phyloP scores from a whole-genome alignment of 2,888 invertebrate species.

The Drosophila acutilabella region DNA sequence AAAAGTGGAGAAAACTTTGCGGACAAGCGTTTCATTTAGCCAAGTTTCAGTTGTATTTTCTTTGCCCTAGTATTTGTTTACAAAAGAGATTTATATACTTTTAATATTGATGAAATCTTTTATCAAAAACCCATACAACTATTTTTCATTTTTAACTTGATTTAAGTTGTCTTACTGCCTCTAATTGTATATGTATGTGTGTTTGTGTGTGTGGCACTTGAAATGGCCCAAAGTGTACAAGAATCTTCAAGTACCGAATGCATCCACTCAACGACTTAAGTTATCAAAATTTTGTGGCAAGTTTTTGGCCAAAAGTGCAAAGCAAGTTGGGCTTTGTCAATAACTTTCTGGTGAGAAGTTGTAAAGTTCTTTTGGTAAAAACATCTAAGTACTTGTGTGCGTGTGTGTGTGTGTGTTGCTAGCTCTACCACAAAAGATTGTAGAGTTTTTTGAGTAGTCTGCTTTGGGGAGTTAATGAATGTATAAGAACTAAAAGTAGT shows the following conservation, averaged over 20 bases:
- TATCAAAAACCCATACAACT: constrained; percentile 50
- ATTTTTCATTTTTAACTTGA: constrained; percentile 50
- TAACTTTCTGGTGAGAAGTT: constrained; percentile 23
- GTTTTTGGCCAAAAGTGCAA: constrained; percentile 29
- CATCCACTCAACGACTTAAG: constrained; percentile 31
- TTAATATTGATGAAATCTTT: constrained; percentile 74
- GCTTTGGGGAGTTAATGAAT: background rate
- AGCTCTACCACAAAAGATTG: constrained; percentile 8
- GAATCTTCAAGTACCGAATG: constrained; percentile 13
- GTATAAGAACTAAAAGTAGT: too few relatives aligned
- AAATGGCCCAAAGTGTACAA: constrained; percentile 26
- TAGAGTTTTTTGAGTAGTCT: background rate
- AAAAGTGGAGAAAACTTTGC: constrained; percentile 26
- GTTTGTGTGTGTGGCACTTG: background rate
- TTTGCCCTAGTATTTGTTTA: constrained; percentile 16
- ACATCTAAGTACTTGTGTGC: background rate
- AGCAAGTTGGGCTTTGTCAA: constrained; percentile 23
- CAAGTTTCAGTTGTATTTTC: constrained; percentile 27
- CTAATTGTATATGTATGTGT: constrained; percentile 47
- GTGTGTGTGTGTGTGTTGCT: constrained; percentile 1
- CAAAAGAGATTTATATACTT: constrained; percentile 41
- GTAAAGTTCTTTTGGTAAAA: constrained; percentile 19
- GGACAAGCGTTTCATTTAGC: constrained; percentile 73
- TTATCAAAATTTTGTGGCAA: constrained; percentile 43
- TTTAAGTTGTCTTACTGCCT: constrained; percentile 37